These are phyloP conservation scores for Whitmania pigra DNA, from an alignment of 1,140 invertebrate species.

Conservation along the genomic window DNA sequence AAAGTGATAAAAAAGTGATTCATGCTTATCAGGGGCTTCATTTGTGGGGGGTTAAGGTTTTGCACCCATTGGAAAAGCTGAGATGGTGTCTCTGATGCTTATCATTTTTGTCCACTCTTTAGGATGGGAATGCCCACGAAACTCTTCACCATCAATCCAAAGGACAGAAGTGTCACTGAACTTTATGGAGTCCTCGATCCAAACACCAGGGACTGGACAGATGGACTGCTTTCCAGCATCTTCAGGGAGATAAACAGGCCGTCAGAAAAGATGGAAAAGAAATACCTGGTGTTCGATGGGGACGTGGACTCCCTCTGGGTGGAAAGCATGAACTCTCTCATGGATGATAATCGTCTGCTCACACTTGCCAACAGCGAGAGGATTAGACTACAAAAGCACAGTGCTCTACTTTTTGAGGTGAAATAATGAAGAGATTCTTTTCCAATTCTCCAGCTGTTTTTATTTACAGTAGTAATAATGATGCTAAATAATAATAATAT, in stretches of 20 bases:
- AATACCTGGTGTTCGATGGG: conserved; percentile 78
- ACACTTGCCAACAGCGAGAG: conserved; percentile 79
- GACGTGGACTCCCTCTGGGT: conserved; percentile 86
- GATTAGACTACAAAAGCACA: conserved; percentile 65
- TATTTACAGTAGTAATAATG: too few species aligned
- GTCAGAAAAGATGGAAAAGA: conserved; percentile 54
- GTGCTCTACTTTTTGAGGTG: conserved; percentile 74
- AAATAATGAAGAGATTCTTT: conserved; percentile 16
- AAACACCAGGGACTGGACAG: conserved; percentile 73
- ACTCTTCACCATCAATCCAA: conserved; percentile 58
- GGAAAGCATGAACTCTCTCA: conserved; percentile 89
- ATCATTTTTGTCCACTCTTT: not conserved
- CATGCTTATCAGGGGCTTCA: too few species aligned
- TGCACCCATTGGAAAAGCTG: too few species aligned
- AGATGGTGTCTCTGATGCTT: too few species aligned
- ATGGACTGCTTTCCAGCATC: conserved; percentile 74
- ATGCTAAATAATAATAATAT: too few species aligned
- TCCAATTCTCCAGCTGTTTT: not conserved
- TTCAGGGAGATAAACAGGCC: conserved; percentile 76
- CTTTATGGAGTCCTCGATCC: conserved; percentile 77
- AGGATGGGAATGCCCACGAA: conserved; percentile 60
- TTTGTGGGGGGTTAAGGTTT: too few species aligned
- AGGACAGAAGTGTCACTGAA: conserved; percentile 73
- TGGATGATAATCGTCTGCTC: conserved; percentile 81
- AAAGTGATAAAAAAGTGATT: too few species aligned